phyloP scores from a whole-genome alignment of 2,888 invertebrate species.

The Campoplex capitator region DNA sequence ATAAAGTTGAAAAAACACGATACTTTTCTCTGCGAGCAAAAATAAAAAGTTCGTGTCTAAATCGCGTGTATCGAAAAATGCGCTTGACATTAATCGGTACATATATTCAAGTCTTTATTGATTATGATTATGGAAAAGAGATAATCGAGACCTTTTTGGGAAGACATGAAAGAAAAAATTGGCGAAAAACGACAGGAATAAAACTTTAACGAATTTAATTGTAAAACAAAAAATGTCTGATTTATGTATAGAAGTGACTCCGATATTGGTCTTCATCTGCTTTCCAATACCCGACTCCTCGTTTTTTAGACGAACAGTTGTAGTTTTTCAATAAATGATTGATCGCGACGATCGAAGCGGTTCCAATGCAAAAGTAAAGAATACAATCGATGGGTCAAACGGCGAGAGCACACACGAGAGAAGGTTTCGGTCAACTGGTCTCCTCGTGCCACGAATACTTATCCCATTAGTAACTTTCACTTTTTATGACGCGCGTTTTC shows the following conservation, averaged over 20 bases:
- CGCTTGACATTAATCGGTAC: too few relatives aligned
- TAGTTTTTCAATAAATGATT: constrained; percentile 15
- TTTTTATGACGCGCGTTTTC: constrained; percentile 72
- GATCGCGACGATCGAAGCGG: constrained; percentile 21
- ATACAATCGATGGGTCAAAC: constrained; percentile 50
- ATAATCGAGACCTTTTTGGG: background rate
- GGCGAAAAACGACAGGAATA: background rate
- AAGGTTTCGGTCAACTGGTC: constrained; percentile 56
- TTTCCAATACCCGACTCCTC: background rate
- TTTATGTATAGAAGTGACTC: background rate
- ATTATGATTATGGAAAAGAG: background rate
- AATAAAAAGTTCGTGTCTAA: background rate
- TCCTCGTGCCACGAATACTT: constrained; percentile 72
- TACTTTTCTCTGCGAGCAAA: background rate
- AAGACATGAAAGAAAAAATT: background rate
- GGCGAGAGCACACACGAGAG: constrained; percentile 37
- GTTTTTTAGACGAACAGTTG: background rate
- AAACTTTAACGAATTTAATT: background rate
- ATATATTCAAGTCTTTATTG: too few relatives aligned
- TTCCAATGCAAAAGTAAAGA: constrained; percentile 14
- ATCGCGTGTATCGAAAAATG: background rate
- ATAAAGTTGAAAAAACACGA: background rate
- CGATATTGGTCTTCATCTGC: background rate
- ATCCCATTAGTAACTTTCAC: constrained; percentile 73
- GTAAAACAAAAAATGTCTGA: background rate